phyloP scores from a whole-genome alignment of 2,888 invertebrate species.

The Notocelia uddmanniana region DNA sequence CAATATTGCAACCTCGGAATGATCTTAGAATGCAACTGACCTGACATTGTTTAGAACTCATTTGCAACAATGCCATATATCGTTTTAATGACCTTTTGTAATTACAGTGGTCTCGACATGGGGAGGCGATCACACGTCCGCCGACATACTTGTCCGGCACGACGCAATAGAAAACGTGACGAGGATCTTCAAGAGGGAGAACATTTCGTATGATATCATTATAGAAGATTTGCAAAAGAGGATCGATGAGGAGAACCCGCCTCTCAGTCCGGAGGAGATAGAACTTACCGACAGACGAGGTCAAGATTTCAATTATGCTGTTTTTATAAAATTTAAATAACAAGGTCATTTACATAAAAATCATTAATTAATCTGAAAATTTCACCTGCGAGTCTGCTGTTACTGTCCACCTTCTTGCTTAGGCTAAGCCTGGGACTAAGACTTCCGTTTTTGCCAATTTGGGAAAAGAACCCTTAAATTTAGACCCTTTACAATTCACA shows the following conservation, averaged over 20 bases:
- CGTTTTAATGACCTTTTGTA: constrained; percentile 31
- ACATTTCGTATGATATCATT: constrained; percentile 89
- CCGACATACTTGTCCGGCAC: constrained; percentile 91
- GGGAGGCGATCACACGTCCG: constrained; percentile 87
- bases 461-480: neutral
- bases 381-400: neutral
- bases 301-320: constrained; percentile 58
- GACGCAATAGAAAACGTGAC: constrained; percentile 88
- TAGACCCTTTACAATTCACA: too few species aligned
- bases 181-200: constrained; percentile 86
- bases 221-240: constrained; percentile 92
- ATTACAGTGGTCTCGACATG: constrained; percentile 87
- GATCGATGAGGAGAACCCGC: constrained; percentile 93
- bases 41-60: constrained; percentile 1
- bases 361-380: neutral
- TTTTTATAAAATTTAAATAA: neutral
- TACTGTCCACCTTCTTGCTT: neutral
- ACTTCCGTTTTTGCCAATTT: neutral
- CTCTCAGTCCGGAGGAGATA: constrained; percentile 87
- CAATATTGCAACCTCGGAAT: neutral
- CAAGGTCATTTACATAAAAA: neutral
- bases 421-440: neutral
- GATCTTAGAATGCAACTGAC: neutral
- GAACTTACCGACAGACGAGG: constrained; percentile 90
- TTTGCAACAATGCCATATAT: constrained; percentile 29